These are phyloP conservation scores for Lipotes vexillifer DNA, from an alignment of 2,113 vertebrate species.

Conservation along the genomic window DNA sequence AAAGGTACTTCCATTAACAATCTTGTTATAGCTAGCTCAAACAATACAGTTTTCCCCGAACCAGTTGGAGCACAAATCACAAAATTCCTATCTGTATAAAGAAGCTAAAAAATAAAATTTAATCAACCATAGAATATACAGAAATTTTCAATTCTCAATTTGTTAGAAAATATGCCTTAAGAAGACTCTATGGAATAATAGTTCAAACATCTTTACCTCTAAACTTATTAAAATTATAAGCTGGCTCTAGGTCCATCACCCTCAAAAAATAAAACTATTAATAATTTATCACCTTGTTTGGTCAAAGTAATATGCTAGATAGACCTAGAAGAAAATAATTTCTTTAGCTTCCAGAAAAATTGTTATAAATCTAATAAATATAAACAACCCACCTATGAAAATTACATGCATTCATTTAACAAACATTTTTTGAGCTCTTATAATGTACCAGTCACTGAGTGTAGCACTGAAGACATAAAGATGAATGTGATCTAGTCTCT, in stretches of 20 bases:
- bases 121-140: not conserved
- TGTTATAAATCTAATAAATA: constrained; percentile 30
- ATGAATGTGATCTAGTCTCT: not conserved
- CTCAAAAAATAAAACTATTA: constrained; percentile 31
- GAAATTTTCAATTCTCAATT: constrained; percentile 42
- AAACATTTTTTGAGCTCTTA: constrained; percentile 19
- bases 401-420: not conserved
- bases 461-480: not conserved
- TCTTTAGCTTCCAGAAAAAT: constrained; percentile 12
- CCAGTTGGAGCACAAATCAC: constrained; percentile 96
- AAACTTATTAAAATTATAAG: constrained; percentile 27
- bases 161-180: constrained; percentile 22
- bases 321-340: constrained; percentile 30
- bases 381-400: not conserved
- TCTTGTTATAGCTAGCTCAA: constrained; percentile 95
- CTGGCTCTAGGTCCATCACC: not conserved
- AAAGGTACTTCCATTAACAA: constrained; percentile 91
- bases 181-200: not conserved
- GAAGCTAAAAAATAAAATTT: constrained; percentile 85
- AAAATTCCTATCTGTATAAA: constrained; percentile 94
- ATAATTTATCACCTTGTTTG: constrained; percentile 14
- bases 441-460: not conserved
- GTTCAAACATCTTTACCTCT: constrained; percentile 20
- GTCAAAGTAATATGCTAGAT: constrained; percentile 26
- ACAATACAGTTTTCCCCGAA: constrained; percentile 97